phyloP scores from a whole-genome alignment of 2,113 vertebrate species.

The Puntigrus tetrazona region DNA sequence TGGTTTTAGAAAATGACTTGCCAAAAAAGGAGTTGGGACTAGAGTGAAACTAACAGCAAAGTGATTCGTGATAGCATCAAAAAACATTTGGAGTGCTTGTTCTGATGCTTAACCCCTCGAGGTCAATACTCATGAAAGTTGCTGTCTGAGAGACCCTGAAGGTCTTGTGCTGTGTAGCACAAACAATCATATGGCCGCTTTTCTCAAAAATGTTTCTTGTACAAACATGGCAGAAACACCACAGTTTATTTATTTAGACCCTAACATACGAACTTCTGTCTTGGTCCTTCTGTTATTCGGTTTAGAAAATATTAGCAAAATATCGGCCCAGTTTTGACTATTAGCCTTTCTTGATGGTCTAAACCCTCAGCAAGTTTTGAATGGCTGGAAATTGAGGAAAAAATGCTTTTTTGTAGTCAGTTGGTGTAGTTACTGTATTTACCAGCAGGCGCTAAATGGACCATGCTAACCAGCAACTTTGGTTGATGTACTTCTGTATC shows the following conservation, averaged over 20 bases:
- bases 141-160: not conserved
- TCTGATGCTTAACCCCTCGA: not conserved
- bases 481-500: not conserved
- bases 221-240: conserved; percentile 18
- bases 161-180: not conserved
- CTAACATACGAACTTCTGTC: no score
- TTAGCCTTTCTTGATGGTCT: not conserved
- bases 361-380: not conserved
- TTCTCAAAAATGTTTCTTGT: not conserved
- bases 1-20: not conserved
- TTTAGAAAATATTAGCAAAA: not conserved
- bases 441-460: not conserved
- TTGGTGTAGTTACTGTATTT: no score
- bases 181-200: not conserved
- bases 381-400: not conserved
- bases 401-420: not conserved
- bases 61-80: not conserved
- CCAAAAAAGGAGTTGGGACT: conserved; percentile 11
- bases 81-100: not conserved
- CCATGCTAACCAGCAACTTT: not conserved
- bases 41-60: not conserved
- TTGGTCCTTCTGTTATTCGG: no score
- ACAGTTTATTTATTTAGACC: not conserved
- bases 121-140: not conserved
- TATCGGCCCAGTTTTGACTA: not conserved